Evolutionary conservation across 2,113 vertebrate species (phyloP), one percentile per base, ranked within the genome.

Genomic region (Calyptommatus sinebrachiatus): DNA sequence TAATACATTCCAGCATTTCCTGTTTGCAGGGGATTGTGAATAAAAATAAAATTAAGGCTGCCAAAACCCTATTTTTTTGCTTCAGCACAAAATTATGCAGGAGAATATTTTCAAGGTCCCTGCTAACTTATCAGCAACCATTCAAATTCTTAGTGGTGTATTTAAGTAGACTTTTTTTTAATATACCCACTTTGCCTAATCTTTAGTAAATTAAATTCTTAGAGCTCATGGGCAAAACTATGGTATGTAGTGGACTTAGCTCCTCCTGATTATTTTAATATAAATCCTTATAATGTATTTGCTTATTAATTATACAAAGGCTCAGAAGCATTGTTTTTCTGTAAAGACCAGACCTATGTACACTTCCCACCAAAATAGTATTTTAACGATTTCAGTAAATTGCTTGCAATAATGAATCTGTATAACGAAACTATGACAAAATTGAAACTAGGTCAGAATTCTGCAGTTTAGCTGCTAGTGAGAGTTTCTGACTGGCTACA

Each of bases 151-250:
- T 73, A 31, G 45, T 16, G 22, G 68, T 73, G 26, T 68, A 68
- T 68, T 68, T 78, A 73, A 78, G 53, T 14, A 22, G 62, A 28
- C 62, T 7, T 28, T n/a, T 74, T 7, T 28, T n/a, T 74, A 70
- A 29, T 35, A 67, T 66, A 24, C 16, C 62, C 71, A 21, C 29
- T 9, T 14, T 21, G 48, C 63, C 46, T 69, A 69, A 81, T 73
- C 65, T 78, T 73, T 31, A 68, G 61, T 62, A 74, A 48, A 78
- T 60, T 72, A 78, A 67, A 78, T 78, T 83, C 28, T 79, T 48
- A 62, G 22, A 22, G 18, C 41, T 60, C 22, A n/a, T 73, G 68
- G 7, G 10, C 8, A 46, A n/a, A 61, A 48, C n/a, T 66, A 45
- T 24, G 61, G 11, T 62, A 24, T 8, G 20, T 22, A 8, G 48